These are phyloP conservation scores for Merodon equestris DNA, from an alignment of 2,888 invertebrate genomes.

Conservation along the genomic window DNA sequence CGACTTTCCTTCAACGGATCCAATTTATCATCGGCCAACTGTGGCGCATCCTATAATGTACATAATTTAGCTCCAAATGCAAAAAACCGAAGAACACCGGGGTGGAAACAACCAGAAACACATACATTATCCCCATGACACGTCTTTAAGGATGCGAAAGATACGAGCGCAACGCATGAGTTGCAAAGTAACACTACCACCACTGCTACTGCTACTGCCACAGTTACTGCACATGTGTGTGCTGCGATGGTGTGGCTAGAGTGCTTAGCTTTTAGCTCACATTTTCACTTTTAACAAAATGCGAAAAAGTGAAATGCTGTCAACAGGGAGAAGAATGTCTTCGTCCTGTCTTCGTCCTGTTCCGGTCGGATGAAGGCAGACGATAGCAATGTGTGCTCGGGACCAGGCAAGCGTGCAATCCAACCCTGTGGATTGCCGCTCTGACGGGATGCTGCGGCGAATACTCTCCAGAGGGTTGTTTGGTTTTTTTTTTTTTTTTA, in stretches of 20 bases:
- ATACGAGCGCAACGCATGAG: constrained; percentile 21
- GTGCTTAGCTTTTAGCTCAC: constrained; percentile 63
- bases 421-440: constrained; percentile 37
- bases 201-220: neutral
- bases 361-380: constrained; percentile 63
- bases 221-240: constrained; percentile 5
- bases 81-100: constrained; percentile 34
- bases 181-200: constrained; percentile 33
- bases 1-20: constrained; percentile 38
- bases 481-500: constrained; percentile 1
- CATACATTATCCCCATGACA: constrained; percentile 67
- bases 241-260: constrained; percentile 30
- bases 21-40: constrained; percentile 69
- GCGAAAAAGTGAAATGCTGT: constrained; percentile 66
- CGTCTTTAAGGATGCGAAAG: constrained; percentile 66
- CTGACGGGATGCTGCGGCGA: constrained; percentile 51
- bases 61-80: constrained; percentile 48
- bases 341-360: neutral
- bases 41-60: constrained; percentile 54
- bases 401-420: constrained; percentile 48
- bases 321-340: constrained; percentile 60
- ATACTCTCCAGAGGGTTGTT: constrained; percentile 46
- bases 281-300: constrained; percentile 65
- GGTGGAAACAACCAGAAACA: constrained; percentile 16
- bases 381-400: constrained; percentile 42